A percentile compares a stretch with the other conserved stretches of the same genome.
Evolutionary conservation across 1,140 invertebrate genomes (phyloP).

Genomic region (Drosophila murphyi): DNA sequence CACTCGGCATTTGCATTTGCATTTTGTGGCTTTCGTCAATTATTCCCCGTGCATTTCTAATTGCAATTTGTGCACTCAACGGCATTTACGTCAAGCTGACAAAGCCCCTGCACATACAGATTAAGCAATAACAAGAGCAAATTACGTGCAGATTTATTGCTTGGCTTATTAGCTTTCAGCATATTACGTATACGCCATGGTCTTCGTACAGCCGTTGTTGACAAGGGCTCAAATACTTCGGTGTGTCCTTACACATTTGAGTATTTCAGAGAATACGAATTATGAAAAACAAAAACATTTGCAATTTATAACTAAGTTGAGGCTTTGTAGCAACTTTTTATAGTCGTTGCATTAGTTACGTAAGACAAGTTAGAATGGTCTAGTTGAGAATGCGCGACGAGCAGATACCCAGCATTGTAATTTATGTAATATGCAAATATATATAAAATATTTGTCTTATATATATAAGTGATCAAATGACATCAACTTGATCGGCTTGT

Average conservation of each 20-base stretch:
- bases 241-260: background rate
- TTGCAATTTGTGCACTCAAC: slow-evolving; percentile 27
- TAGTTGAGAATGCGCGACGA: too few species aligned
- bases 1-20: slow-evolving; percentile 29
- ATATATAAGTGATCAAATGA: too few species aligned
- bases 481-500: too few species aligned
- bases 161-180: slow-evolving; percentile 34
- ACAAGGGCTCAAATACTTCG: slow-evolving; percentile 8
- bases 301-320: background rate
- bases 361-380: too few species aligned
- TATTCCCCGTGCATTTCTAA: slow-evolving; percentile 39
- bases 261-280: too few species aligned
- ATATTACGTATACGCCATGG: slow-evolving; percentile 60
- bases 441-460: too few species aligned
- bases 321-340: background rate
- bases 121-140: slow-evolving; percentile 61
- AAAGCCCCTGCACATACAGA: slow-evolving; percentile 30
- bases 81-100: background rate
- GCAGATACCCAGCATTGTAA: too few species aligned
- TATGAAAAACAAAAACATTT: background rate
- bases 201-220: background rate
- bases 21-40: slow-evolving; percentile 49
- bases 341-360: background rate
- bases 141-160: slow-evolving; percentile 59
- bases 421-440: too few species aligned